These are phyloP conservation scores for Catharus fuscescens DNA, from an alignment of 2,113 vertebrate species.

Conservation along the genomic window DNA sequence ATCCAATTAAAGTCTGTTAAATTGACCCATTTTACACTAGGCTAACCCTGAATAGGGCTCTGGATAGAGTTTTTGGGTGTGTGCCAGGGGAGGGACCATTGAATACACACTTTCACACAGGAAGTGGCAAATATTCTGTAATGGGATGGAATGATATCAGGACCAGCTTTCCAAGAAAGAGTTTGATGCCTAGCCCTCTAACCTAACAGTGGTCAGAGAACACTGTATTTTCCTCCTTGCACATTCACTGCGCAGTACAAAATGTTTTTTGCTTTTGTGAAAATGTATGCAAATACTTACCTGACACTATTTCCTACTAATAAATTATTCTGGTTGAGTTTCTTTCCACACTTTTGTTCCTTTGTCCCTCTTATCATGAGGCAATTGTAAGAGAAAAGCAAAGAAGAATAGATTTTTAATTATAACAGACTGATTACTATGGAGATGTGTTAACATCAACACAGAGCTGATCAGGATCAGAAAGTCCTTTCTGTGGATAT, in stretches of 20 bases:
- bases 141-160: background rate
- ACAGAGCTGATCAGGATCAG: background rate
- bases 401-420: background rate
- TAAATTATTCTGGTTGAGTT: background rate
- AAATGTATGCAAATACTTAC: background rate
- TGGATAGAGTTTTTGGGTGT: constrained; percentile 26
- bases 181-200: background rate
- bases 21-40: constrained; percentile 60
- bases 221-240: background rate
- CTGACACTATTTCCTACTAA: background rate
- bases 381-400: background rate
- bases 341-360: background rate
- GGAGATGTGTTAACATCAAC: background rate
- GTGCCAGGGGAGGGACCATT: constrained; percentile 40
- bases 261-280: background rate
- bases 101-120: constrained; percentile 27
- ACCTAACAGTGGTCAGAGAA: background rate
- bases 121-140: constrained; percentile 20
- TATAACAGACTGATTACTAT: constrained; percentile 3
- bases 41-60: constrained; percentile 48
- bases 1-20: constrained; percentile 62
- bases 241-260: background rate
- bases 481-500: background rate
- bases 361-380: background rate
- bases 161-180: background rate